phyloP scores from a whole-genome alignment of 2,797 vertebrate genomes.

The Tinamus major region DNA sequence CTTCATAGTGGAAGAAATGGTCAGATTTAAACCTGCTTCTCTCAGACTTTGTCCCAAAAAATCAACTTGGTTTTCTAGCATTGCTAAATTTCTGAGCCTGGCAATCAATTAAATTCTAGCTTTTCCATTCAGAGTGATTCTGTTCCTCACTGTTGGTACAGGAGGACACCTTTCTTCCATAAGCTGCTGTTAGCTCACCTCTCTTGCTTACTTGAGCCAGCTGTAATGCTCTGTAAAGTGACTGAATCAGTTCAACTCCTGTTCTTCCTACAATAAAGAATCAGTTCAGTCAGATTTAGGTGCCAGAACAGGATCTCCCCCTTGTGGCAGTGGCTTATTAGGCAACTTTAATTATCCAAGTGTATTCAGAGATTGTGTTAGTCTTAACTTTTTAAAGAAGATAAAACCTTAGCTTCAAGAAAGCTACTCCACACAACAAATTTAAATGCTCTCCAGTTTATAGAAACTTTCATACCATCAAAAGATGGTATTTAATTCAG shows the following conservation, averaged over 20 bases:
- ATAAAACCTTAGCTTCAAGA: not conserved
- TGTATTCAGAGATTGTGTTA: not conserved
- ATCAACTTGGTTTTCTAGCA: not conserved
- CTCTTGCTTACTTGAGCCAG: not conserved
- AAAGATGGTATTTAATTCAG: not conserved
- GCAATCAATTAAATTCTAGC: not conserved
- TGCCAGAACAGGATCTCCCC: not conserved
- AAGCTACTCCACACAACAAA: accelerated
- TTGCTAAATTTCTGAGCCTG: not conserved
- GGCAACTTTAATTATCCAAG: not conserved
- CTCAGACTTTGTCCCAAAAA: too few species aligned
- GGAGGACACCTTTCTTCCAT: accelerated
- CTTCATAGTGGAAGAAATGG: too few species aligned
- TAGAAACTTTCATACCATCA: not conserved
- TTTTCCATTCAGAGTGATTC: not conserved
- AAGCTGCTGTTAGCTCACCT: not conserved
- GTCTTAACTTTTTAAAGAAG: not conserved
- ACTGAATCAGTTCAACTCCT: not conserved
- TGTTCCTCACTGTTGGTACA: not conserved
- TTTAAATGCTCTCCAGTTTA: not conserved
- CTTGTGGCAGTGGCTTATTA: not conserved
- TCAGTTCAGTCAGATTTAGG: not conserved
- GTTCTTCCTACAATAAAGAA: not conserved
- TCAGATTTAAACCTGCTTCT: too few species aligned
- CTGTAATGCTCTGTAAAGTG: not conserved